Evolutionary conservation across 2,797 vertebrate genomes (phyloP), one percentile per base, ranked within the genome.

Genomic region (Hipposideros larvatus): DNA sequence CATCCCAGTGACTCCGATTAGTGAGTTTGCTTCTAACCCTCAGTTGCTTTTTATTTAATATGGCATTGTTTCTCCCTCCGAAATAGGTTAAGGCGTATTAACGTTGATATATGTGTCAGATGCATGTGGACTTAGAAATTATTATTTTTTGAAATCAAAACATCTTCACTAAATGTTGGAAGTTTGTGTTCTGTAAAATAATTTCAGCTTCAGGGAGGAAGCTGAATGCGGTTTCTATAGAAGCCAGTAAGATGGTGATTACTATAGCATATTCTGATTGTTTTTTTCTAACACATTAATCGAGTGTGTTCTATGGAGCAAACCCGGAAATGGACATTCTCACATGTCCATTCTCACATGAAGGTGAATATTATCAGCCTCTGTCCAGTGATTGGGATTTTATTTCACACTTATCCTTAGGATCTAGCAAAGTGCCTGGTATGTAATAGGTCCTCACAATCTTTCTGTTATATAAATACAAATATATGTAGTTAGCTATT

Each of bases 11-110:
- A 68, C 57, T 91, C 51, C 43, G 43, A 22, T 74, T 55, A 57
- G 68, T 34, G 9, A 90, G 73, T 71, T 59, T 16, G 26, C 34
- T 74, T 88, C 82, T 78, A 31, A 71, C 71, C 53, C 68, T 86
- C 21, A 41, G 41, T 24, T 87, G 80, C 24, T 63, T 90, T 96
- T 97, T 93, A 31, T 66, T 16, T 75, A 91, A n/a, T 21, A 31
- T 24, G 59, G 51, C 37, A 26, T 88, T 5, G 1, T 34, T 68
- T n/a, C 48, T 31, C 16, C 48, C n/a, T 24, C 28, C 22, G 10
- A 71, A 85, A 80, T 80, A 7, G 43, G 65, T 43, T 70, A 18
- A 37, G 37, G 41, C 66, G 51, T 65, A 85, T 90, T 79, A 83
- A 83, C 91, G 79, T 11, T 41, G 48, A 26, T 51, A 6, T 55